Conservation (phyloP, 1,140 invertebrate genomes). For the Orchesella cincta region DNA sequence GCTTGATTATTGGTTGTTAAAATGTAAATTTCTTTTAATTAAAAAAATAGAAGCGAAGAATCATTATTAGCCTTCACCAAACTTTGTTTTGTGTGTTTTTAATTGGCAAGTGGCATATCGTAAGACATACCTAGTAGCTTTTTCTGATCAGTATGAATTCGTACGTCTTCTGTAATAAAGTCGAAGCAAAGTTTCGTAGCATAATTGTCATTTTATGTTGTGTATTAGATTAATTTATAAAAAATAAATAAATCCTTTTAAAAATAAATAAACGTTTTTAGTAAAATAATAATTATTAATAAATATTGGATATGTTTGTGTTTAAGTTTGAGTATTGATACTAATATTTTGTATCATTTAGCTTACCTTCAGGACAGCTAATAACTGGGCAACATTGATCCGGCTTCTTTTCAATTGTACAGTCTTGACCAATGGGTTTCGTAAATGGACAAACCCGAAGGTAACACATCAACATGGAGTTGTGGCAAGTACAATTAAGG, state of each 20-base stretch:
- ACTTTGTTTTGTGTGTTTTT: not conserved
- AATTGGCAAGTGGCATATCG: conserved; percentile 25
- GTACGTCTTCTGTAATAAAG: conserved; percentile 27
- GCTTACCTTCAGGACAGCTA: conserved; percentile 83
- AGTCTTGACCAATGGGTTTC: conserved; percentile 87
- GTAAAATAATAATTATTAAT: conserved; percentile 9
- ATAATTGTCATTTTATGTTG: conserved; percentile 19
- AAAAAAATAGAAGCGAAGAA: not conserved
- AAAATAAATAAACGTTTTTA: not conserved
- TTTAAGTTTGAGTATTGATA: conserved; percentile 20
- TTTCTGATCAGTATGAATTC: conserved; percentile 29
- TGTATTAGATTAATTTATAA: not conserved
- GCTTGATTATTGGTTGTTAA: too few species aligned
- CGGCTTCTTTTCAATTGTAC: conserved; percentile 81
- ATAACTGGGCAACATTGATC: conserved; percentile 92
- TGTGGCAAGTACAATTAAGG: conserved; percentile 91
- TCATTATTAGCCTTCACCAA: not conserved
- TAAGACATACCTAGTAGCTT: conserved; percentile 27
- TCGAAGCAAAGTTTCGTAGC: conserved; percentile 26
- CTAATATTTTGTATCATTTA: conserved; percentile 27
- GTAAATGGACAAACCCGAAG: conserved; percentile 89
- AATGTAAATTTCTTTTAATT: too few species aligned
- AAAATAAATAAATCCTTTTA: conserved; percentile 1
- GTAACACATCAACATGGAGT: conserved; percentile 93
- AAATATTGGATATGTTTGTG: conserved; percentile 38